Conservation (phyloP, 2,797 vertebrate species). For the Cossypha caffra region DNA sequence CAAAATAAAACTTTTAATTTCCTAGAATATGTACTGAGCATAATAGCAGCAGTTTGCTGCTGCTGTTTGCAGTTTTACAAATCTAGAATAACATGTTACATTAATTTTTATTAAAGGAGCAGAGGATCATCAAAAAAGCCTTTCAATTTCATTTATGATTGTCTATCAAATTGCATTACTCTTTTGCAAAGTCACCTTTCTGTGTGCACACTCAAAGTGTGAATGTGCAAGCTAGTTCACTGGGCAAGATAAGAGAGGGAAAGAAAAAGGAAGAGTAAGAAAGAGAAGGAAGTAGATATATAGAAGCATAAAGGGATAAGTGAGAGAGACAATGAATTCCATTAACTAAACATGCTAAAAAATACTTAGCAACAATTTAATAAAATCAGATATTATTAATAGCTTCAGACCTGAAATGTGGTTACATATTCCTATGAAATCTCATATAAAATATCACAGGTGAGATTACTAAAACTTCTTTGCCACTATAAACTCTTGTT, state of each 20-base stretch:
- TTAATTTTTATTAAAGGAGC: constrained; percentile 45
- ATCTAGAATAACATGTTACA: background rate
- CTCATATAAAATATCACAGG: background rate
- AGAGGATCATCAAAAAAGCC: background rate
- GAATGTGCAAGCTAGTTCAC: background rate
- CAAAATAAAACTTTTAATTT: background rate
- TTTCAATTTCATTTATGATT: constrained; percentile 8
- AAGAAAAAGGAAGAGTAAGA: background rate
- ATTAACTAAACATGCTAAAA: background rate
- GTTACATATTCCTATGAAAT: background rate
- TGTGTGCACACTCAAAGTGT: background rate
- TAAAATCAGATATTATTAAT: background rate
- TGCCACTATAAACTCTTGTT: background rate
- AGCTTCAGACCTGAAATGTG: background rate
- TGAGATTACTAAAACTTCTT: background rate
- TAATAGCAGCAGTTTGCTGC: background rate
- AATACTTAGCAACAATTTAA: background rate
- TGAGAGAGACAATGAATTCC: background rate
- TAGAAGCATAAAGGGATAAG: background rate
- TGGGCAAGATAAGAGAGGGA: background rate
- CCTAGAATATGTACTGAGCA: background rate
- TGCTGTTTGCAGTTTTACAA: background rate
- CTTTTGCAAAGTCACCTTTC: constrained; percentile 26
- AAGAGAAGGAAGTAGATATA: background rate
- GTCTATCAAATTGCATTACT: background rate